Evolutionary conservation across 2,888 invertebrate genomes (phyloP).

Genomic region (Oeneis ivallda): DNA sequence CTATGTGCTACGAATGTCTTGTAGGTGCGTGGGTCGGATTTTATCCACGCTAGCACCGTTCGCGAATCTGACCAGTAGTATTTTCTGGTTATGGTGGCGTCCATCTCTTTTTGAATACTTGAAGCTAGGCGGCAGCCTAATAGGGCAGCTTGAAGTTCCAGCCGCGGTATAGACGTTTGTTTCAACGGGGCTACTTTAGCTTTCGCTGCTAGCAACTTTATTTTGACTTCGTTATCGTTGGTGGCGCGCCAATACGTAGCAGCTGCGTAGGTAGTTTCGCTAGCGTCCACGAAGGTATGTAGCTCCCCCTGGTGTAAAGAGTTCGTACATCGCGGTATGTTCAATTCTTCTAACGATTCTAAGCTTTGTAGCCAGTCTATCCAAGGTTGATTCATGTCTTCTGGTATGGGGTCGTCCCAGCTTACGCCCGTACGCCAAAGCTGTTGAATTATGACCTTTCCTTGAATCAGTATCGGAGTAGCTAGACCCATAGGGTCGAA

Average conservation of each 20-base stretch:
- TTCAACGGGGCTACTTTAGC: not conserved
- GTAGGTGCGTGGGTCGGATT: not conserved
- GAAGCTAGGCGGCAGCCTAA: not conserved
- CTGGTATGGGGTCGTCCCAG: constrained; percentile 18
- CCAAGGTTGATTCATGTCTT: not conserved
- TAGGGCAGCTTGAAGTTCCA: not conserved
- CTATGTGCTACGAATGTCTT: not conserved
- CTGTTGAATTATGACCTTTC: constrained; percentile 25
- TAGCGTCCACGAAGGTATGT: not conserved
- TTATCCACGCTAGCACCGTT: not conserved
- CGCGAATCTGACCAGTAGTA: not conserved
- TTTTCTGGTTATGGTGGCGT: not conserved
- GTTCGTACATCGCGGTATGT: not conserved
- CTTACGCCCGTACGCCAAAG: constrained; percentile 25
- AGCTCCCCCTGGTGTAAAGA: not conserved
- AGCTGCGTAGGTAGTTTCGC: not conserved
- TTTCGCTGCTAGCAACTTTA: not conserved
- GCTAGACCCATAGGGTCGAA: constrained; percentile 45
- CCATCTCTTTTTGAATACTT: not conserved
- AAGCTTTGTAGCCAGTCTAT: not conserved
- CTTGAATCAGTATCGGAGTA: constrained; percentile 12
- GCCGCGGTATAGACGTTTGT: not conserved
- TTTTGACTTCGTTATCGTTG: not conserved
- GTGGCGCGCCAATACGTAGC: not conserved
- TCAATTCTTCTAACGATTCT: not conserved